Percentiles rank a stretch among this genome's conserved stretches.
These are phyloP conservation scores for Sarcophaga rosellei DNA, from an alignment of 2,888 invertebrate species.

Conservation along the genomic window DNA sequence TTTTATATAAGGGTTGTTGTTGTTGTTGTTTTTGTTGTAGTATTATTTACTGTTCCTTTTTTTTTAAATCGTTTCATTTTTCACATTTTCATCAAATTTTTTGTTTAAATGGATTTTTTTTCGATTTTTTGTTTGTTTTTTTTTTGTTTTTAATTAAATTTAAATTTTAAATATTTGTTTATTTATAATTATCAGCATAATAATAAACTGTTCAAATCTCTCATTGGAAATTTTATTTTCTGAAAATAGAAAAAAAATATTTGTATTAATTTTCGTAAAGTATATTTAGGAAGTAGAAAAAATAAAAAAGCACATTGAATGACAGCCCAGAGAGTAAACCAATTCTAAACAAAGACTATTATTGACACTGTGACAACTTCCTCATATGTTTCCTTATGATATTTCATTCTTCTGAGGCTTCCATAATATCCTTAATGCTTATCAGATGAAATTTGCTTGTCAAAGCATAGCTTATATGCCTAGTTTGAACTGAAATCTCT, in stretches of 20 bases:
- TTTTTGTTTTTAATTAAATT: slow-evolving; percentile 70
- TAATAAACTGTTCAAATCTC: slow-evolving; percentile 78
- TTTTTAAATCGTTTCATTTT: slow-evolving; percentile 49
- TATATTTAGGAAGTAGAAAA: too few relatives aligned
- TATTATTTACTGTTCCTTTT: slow-evolving; percentile 42
- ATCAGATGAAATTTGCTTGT: too few relatives aligned
- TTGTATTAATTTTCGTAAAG: neutral
- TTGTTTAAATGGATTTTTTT: slow-evolving; percentile 67
- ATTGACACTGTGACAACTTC: too few relatives aligned
- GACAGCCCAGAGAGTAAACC: too few relatives aligned
- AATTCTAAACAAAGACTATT: too few relatives aligned
- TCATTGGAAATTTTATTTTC: slow-evolving; percentile 80
- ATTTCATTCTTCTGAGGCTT: too few relatives aligned
- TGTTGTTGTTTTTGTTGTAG: slow-evolving; percentile 49
- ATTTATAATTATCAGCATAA: slow-evolving; percentile 80
- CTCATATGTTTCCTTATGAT: too few relatives aligned
- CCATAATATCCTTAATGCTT: too few relatives aligned
- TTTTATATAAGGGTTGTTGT: slow-evolving; percentile 61
- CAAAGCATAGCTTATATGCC: too few relatives aligned
- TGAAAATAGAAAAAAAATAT: slow-evolving; percentile 71
- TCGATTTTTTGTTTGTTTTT: slow-evolving; percentile 70
- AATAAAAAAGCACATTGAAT: too few relatives aligned
- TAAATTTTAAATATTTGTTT: slow-evolving; percentile 79
- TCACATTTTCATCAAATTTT: slow-evolving; percentile 72
- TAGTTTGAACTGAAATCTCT: too few relatives aligned